Evolutionary conservation across 2,797 vertebrate species (phyloP).

Genomic region (Acropternis orthonyx): DNA sequence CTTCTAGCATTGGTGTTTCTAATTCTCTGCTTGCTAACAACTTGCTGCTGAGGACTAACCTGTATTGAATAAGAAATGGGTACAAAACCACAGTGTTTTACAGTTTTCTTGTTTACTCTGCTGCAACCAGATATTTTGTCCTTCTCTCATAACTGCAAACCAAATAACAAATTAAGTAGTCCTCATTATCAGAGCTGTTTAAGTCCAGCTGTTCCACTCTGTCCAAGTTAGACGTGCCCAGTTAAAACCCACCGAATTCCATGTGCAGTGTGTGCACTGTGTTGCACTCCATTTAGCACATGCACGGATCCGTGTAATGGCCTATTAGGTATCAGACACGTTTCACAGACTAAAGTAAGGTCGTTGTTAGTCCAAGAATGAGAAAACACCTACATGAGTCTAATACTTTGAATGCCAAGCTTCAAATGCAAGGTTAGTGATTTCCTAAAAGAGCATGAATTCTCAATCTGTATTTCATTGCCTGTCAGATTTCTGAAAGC

Average conservation of each 20-base stretch:
- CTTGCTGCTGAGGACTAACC: background rate
- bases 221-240: rapidly evolving
- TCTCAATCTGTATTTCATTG: background rate
- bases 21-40: background rate
- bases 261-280: background rate
- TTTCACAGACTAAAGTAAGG: background rate
- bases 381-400: background rate
- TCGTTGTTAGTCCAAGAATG: background rate
- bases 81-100: background rate
- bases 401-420: background rate
- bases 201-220: background rate
- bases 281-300: background rate
- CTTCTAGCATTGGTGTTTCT: background rate
- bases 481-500: background rate
- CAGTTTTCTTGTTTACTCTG: background rate
- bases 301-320: background rate
- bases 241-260: background rate
- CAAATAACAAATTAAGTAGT: background rate
- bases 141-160: background rate
- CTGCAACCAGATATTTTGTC: background rate
- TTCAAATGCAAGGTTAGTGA: background rate
- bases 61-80: background rate
- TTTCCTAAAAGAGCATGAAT: background rate
- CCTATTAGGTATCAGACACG: rapidly evolving
- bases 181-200: background rate